Conservation (phyloP, 2,797 vertebrate species). For the Amniataba percoides region DNA sequence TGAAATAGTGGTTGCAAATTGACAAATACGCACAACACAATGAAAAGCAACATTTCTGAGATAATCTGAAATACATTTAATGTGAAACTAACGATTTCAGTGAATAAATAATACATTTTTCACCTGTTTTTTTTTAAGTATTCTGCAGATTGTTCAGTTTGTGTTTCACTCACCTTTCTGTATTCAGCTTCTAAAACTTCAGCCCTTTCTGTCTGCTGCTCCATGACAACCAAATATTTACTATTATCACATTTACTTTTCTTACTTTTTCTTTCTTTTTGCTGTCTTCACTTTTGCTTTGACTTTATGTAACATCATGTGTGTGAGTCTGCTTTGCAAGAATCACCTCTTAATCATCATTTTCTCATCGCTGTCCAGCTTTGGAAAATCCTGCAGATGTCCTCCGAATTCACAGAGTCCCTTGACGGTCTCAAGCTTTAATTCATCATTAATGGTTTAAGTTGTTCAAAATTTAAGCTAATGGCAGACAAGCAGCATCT, state of each 20-base stretch:
- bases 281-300: not conserved
- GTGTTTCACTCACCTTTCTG: not conserved
- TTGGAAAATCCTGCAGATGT: not conserved
- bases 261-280: constrained; percentile 21
- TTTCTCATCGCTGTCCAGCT: not conserved
- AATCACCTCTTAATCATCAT: not conserved
- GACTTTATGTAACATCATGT: not conserved
- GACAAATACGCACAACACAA: constrained; percentile 3
- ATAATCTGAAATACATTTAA: not conserved
- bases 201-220: not conserved
- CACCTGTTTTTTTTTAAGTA: not conserved
- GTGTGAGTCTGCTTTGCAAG: not conserved
- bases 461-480: not conserved
- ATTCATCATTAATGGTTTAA: not conserved
- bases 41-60: not conserved
- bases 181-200: not conserved
- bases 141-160: not conserved
- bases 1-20: not conserved
- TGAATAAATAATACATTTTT: not conserved
- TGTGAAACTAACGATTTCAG: not conserved
- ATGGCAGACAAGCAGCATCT: constrained; percentile 3
- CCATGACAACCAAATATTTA: not conserved
- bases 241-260: not conserved
- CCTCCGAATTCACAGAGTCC: not conserved
- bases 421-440: not conserved